Percentiles rank a stretch among this genome's conserved stretches.
These are phyloP conservation scores for Malacosoma neustria DNA, from an alignment of 2,888 invertebrate genomes.

Conservation along the genomic window DNA sequence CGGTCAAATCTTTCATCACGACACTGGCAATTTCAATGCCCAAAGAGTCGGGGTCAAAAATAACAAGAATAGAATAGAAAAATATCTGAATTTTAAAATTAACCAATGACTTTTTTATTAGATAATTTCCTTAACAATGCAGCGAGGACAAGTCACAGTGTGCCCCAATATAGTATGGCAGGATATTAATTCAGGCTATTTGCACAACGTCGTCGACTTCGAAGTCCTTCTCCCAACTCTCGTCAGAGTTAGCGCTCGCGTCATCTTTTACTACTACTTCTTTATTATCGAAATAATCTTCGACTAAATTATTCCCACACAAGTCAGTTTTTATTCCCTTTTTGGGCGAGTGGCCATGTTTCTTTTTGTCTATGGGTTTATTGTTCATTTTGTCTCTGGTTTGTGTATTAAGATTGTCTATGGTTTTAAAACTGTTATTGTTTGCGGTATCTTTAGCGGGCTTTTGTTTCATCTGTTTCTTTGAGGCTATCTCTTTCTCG, in stretches of 20 bases:
- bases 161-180: slow-evolving; percentile 1
- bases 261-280: slow-evolving; percentile 58
- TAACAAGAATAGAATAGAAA: no score
- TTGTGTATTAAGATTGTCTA: slow-evolving; percentile 28
- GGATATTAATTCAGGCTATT: slow-evolving; percentile 35
- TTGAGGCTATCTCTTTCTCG: slow-evolving; percentile 75
- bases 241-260: slow-evolving; percentile 68
- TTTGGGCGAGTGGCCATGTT: slow-evolving; percentile 43
- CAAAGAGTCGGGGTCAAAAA: no score
- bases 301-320: slow-evolving; percentile 64
- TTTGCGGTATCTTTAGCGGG: slow-evolving; percentile 41
- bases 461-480: slow-evolving; percentile 45
- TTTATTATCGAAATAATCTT: slow-evolving; percentile 69
- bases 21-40: no score
- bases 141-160: slow-evolving; percentile 3
- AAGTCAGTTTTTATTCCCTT: slow-evolving; percentile 50
- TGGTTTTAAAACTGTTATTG: slow-evolving; percentile 44
- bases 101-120: no score
- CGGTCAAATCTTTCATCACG: no score
- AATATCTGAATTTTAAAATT: no score
- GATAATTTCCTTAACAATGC: slow-evolving; percentile 1
- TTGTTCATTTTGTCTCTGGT: slow-evolving; percentile 40
- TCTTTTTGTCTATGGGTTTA: slow-evolving; percentile 27
- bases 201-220: slow-evolving; percentile 61
- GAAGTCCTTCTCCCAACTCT: slow-evolving; percentile 78